A percentile compares a stretch with the other conserved stretches of the same genome.
Evolutionary conservation across 2,113 vertebrate genomes (phyloP).

Genomic region (Thamnophis sirtalis): DNA sequence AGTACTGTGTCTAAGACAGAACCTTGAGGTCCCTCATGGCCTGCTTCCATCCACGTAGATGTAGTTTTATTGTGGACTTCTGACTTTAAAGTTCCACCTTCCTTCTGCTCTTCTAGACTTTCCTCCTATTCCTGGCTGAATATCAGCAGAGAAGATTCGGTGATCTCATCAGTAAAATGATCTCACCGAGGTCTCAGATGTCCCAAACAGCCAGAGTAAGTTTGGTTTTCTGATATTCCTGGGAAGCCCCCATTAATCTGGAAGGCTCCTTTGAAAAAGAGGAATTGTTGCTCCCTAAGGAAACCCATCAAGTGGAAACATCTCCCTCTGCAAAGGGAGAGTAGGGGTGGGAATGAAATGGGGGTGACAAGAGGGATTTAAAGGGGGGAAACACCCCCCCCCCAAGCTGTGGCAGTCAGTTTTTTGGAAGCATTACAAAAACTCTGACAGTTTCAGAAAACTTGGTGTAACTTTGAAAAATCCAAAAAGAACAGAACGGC

Average conservation of each 20-base stretch:
- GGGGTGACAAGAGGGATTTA: background rate
- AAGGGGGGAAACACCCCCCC: background rate
- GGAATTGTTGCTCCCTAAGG: slow-evolving; percentile 36
- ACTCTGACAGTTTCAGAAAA: background rate
- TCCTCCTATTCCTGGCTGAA: slow-evolving; percentile 57
- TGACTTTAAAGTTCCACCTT: slow-evolving; percentile 33
- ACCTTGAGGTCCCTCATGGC: background rate
- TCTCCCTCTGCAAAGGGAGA: background rate
- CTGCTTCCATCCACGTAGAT: background rate
- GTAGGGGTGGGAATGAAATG: background rate
- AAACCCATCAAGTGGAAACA: slow-evolving; percentile 11
- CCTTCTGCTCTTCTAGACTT: slow-evolving; percentile 5
- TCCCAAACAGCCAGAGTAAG: slow-evolving; percentile 67
- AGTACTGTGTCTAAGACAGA: background rate
- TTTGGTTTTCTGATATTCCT: slow-evolving; percentile 70
- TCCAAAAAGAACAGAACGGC: background rate
- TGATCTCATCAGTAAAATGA: slow-evolving; percentile 69
- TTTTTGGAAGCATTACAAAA: background rate
- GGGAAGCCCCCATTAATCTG: slow-evolving; percentile 62
- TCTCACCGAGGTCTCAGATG: slow-evolving; percentile 59
- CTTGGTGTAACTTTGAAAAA: background rate
- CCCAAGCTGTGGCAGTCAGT: background rate
- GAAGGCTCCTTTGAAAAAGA: slow-evolving; percentile 50
- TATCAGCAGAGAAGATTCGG: slow-evolving; percentile 61
- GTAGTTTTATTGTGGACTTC: background rate